Percentiles rank a stretch among this genome's conserved stretches.
phyloP scores from a whole-genome alignment of 2,888 invertebrate genomes.

The Erebia ligea region DNA sequence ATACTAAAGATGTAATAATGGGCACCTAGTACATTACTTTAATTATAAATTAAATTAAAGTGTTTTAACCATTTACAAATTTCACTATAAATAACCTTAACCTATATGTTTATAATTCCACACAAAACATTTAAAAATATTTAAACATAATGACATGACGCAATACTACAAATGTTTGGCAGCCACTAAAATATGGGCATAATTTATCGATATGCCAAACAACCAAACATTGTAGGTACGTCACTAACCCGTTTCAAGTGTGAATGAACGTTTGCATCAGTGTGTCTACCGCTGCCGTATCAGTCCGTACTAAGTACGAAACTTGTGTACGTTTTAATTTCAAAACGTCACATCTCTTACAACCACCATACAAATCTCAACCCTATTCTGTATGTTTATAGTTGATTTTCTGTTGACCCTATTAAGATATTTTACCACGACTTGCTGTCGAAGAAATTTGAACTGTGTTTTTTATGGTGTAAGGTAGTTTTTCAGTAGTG shows the following conservation, averaged over 20 bases:
- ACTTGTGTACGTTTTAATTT: constrained; percentile 46
- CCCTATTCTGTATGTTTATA: constrained; percentile 12
- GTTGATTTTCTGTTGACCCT: constrained; percentile 15
- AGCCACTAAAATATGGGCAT: constrained; percentile 11
- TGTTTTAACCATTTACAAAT: too few relatives aligned
- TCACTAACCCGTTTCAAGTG: constrained; percentile 61
- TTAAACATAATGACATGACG: constrained; percentile 12
- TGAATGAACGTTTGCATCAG: constrained; percentile 75
- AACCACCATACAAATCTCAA: constrained; percentile 22
- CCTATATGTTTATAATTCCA: constrained; percentile 5
- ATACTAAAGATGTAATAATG: too few relatives aligned
- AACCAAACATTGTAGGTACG: constrained; percentile 48
- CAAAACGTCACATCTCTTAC: constrained; percentile 50
- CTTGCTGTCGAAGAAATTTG: constrained; percentile 18
- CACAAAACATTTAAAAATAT: constrained; percentile 6
- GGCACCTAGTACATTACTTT: too few relatives aligned
- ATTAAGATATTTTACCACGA: background rate
- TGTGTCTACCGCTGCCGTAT: constrained; percentile 66
- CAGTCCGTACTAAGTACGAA: constrained; percentile 79
- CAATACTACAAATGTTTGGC: constrained; percentile 17
- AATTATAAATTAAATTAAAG: too few relatives aligned
- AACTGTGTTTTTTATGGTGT: background rate
- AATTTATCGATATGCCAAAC: constrained; percentile 19
- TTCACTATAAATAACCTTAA: background rate
- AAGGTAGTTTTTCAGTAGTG: constrained; percentile 12